Evolutionary conservation across 2,888 invertebrate genomes (phyloP).

Genomic region (Rhaphigaster nebulosa): DNA sequence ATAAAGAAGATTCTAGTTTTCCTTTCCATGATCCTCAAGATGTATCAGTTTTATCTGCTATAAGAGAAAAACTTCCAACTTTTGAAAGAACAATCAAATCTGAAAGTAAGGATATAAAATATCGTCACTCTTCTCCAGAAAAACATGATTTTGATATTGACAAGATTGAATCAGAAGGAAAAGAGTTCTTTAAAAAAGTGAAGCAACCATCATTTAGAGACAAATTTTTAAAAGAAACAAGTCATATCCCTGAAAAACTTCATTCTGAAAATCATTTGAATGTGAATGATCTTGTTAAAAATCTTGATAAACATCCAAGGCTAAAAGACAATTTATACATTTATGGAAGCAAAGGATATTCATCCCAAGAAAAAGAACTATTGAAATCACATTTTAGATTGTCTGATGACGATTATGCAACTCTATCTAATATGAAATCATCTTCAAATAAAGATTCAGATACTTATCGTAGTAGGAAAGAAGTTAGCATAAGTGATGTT

Average conservation of each 20-base stretch:
- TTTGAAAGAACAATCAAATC: slow-evolving; percentile 58
- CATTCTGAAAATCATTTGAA: background rate
- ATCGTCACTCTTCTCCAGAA: slow-evolving; percentile 56
- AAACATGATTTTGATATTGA: slow-evolving; percentile 49
- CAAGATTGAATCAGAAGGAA: slow-evolving; percentile 49
- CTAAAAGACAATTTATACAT: slow-evolving; percentile 9
- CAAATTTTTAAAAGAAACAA: slow-evolving; percentile 40
- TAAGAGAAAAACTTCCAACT: slow-evolving; percentile 45
- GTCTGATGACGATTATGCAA: slow-evolving; percentile 13
- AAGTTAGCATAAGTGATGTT: slow-evolving; percentile 6
- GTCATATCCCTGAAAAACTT: slow-evolving; percentile 20
- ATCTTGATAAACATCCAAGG: slow-evolving; percentile 34
- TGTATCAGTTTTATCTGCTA: background rate
- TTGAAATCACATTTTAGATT: slow-evolving; percentile 29
- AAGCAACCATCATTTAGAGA: slow-evolving; percentile 55
- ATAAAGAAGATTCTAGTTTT: slow-evolving; percentile 51
- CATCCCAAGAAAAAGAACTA: slow-evolving; percentile 12
- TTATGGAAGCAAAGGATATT: slow-evolving; percentile 12
- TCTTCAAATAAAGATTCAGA: background rate
- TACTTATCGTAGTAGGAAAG: background rate
- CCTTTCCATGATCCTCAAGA: slow-evolving; percentile 52
- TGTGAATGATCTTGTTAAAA: slow-evolving; percentile 26
- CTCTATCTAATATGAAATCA: slow-evolving; percentile 2
- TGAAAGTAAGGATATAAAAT: slow-evolving; percentile 53
- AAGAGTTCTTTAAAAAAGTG: slow-evolving; percentile 56